Base-by-base conservation (phyloP, 2,888 invertebrate species). In the Hedya salicella region DNA sequence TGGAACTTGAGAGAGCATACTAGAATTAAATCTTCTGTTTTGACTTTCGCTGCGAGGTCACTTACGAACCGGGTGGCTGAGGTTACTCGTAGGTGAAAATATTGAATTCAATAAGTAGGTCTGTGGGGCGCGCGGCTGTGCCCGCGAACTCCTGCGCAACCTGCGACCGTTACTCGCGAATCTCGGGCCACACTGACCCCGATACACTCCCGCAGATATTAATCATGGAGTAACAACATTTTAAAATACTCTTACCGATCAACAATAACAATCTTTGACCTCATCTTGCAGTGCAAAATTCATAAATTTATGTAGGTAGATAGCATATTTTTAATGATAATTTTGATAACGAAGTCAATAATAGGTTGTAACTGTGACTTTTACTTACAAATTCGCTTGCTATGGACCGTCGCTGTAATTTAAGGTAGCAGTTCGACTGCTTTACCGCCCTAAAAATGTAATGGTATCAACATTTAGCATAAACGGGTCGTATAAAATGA, bases 151-250 rank as follows among this genome's bases (percentile, higher is more conserved):
- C 79, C 69, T 74, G 71, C 81, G 69, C 86, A 82, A 79, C 70
- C 79, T 85, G 79, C 76, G 81, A 86, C 90, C 88, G 88, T 88
- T 89, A 89, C 76, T 82, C 77, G 80, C 76, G 72, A 52, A 46
- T 53, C 48, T 48, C 60, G 72, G 78, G 80, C 81, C 90, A 88
- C 71, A 87, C 86, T 91, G 84, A 89, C 91, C 88, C 75, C 86
- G 85, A 86, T 89, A 81, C 78, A 77, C 74, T 73, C 75, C 75
- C 78, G 74, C 77, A 70, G 78, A 81, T 79, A 81, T 76, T 79
- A 79, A 75, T 76, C 66, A 66, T 40, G 16, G 39, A 39, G n/a
- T 65, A 59, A 53, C 59, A 46, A 52, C 25, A 53, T 60, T 59
- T 39, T 6, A 19, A 25, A 17, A 39, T n/a, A 39, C 44, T 46